phyloP scores from a whole-genome alignment of 2,888 invertebrate species.

The Agriotes lineatus region DNA sequence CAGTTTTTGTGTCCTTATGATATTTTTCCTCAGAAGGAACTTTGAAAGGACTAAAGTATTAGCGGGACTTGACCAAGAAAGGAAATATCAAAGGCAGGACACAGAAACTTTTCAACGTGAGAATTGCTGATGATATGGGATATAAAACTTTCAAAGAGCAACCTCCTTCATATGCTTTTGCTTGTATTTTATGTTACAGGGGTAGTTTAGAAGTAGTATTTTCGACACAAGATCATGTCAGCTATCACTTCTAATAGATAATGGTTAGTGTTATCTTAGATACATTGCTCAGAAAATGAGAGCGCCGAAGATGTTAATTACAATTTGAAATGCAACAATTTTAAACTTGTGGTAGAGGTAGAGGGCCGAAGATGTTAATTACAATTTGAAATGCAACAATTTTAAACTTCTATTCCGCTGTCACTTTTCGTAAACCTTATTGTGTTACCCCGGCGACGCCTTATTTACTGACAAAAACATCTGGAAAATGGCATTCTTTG shows the following conservation, averaged over 20 bases:
- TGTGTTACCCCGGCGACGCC: too few species aligned
- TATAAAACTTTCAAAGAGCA: constrained; percentile 2
- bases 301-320: too few species aligned
- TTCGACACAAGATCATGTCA: too few species aligned
- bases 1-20: background rate
- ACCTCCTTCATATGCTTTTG: background rate
- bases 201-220: background rate
- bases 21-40: background rate
- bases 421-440: constrained; percentile 1
- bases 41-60: background rate
- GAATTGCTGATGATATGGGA: constrained; percentile 9
- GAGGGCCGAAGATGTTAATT: too few species aligned
- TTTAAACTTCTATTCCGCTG: background rate
- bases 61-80: background rate
- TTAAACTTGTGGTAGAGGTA: too few species aligned
- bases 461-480: too few species aligned
- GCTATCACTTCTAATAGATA: background rate
- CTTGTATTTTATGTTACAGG: constrained; percentile 1
- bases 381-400: too few species aligned
- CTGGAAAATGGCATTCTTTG: too few species aligned
- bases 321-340: too few species aligned
- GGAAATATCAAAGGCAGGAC: background rate
- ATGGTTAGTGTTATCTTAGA: too few species aligned
- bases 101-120: background rate
- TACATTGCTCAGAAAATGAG: too few species aligned